A percentile compares a stretch with the other conserved stretches of the same genome.
phyloP scores from a whole-genome alignment of 2,113 vertebrate species.

The Noturus placidus region DNA sequence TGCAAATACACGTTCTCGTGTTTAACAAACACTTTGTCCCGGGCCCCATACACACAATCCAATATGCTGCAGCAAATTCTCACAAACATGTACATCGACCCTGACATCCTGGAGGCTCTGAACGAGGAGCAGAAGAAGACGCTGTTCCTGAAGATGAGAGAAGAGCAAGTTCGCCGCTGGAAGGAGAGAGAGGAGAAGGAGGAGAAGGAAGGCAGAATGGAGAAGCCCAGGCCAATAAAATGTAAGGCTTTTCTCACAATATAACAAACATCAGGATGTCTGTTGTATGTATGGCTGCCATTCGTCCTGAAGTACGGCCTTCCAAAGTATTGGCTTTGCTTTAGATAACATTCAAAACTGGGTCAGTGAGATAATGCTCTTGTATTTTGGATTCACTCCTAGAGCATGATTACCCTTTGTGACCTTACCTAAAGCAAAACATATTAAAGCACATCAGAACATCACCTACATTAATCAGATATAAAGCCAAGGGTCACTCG shows the following conservation, averaged over 20 bases:
- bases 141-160: slow-evolving; percentile 78
- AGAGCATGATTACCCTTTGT: background rate
- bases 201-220: slow-evolving; percentile 49
- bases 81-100: slow-evolving; percentile 78
- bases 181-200: slow-evolving; percentile 69
- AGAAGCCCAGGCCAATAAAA: slow-evolving; percentile 59
- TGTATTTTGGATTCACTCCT: background rate
- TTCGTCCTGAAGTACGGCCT: background rate
- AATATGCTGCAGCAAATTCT: slow-evolving; percentile 79
- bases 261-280: background rate
- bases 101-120: slow-evolving; percentile 75
- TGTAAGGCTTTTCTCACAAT: slow-evolving; percentile 57
- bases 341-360: background rate
- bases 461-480: background rate
- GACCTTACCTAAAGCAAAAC: background rate
- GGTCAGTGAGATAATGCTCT: background rate
- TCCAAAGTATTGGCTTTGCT: background rate
- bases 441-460: background rate
- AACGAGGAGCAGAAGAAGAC: slow-evolving; percentile 77
- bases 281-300: background rate
- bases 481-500: background rate
- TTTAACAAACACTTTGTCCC: background rate
- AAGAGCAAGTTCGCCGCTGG: slow-evolving; percentile 79
- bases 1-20: background rate
- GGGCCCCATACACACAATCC: background rate